These are phyloP conservation scores for Microctenopoma lineatum DNA, from an alignment of 2,797 vertebrate genomes.

Conservation along the genomic window DNA sequence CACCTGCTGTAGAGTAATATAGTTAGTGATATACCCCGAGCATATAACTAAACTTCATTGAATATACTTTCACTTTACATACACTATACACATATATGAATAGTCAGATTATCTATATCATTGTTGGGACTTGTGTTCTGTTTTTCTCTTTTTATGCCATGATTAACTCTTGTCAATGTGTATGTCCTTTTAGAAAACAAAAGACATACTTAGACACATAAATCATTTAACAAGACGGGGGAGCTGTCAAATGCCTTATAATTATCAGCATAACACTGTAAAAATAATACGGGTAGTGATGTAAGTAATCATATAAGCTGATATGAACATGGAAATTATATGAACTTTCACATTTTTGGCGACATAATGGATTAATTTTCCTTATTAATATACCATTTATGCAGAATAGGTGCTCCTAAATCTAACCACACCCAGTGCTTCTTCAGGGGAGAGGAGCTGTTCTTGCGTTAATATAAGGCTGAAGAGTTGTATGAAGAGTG, in stretches of 20 bases:
- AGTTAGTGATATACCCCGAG: background rate
- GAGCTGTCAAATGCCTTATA: slow-evolving; percentile 5
- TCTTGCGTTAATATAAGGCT: slow-evolving; percentile 6
- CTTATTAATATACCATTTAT: slow-evolving; percentile 13
- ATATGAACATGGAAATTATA: slow-evolving; percentile 1
- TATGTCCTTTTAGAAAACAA: no score
- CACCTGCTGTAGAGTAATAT: background rate
- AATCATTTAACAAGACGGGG: background rate
- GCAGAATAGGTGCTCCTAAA: background rate
- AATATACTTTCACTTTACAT: no score
- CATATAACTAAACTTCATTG: background rate
- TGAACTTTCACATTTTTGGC: background rate
- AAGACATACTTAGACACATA: background rate
- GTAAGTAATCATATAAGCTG: slow-evolving; percentile 34
- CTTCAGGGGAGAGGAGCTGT: slow-evolving; percentile 1
- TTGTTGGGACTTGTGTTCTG: background rate
- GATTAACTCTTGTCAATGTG: slow-evolving; percentile 1
- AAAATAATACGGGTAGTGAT: slow-evolving; percentile 31
- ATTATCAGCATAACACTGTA: slow-evolving; percentile 4
- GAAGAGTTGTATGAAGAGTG: background rate
- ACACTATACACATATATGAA: background rate
- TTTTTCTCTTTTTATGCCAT: slow-evolving; percentile 3
- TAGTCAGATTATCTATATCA: background rate
- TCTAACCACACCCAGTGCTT: slow-evolving; percentile 12
- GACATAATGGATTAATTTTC: background rate